Percentiles rank a stretch among this genome's conserved stretches.
Conservation (phyloP, 2,888 invertebrate genomes). For the Hermaeophaga mercurialis region DNA sequence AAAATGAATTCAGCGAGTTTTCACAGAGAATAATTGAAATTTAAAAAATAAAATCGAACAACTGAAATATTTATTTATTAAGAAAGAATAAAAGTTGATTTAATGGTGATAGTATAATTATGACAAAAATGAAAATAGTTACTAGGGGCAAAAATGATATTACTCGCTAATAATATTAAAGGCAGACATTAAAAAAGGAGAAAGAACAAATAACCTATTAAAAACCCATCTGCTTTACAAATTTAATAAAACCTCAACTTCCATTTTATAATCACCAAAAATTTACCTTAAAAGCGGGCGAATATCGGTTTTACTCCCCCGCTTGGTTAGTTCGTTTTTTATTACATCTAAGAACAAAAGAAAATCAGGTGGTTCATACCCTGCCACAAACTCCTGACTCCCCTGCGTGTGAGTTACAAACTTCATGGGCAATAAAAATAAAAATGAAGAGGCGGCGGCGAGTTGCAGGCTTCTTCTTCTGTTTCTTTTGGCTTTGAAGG, state of each 20-base stretch:
- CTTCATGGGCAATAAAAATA: slow-evolving; percentile 46
- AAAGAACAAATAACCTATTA: neutral
- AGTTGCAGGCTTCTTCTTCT: slow-evolving; percentile 46
- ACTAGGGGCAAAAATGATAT: no score
- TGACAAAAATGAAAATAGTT: no score
- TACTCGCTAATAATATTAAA: no score
- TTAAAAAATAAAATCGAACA: no score
- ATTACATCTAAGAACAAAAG: slow-evolving; percentile 39
- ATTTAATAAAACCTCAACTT: slow-evolving; percentile 47
- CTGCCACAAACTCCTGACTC: neutral
- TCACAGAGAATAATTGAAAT: neutral
- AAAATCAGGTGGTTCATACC: slow-evolving; percentile 44
- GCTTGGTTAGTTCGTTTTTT: slow-evolving; percentile 27
- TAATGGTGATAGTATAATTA: no score
- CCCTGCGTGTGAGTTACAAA: slow-evolving; percentile 42
- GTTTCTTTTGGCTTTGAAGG: slow-evolving; percentile 47
- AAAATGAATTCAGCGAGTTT: neutral
- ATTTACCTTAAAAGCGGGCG: slow-evolving; percentile 37
- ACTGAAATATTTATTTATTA: no score
- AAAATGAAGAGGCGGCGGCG: slow-evolving; percentile 43
- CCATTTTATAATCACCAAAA: slow-evolving; percentile 46
- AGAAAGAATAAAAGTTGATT: no score
- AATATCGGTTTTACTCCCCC: slow-evolving; percentile 27
- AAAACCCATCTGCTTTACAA: slow-evolving; percentile 24
- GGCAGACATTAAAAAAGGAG: no score